A percentile compares a stretch with the other conserved stretches of the same genome.
Conservation (phyloP, 2,797 vertebrate species). For the Petrocephalus sullivani region DNA sequence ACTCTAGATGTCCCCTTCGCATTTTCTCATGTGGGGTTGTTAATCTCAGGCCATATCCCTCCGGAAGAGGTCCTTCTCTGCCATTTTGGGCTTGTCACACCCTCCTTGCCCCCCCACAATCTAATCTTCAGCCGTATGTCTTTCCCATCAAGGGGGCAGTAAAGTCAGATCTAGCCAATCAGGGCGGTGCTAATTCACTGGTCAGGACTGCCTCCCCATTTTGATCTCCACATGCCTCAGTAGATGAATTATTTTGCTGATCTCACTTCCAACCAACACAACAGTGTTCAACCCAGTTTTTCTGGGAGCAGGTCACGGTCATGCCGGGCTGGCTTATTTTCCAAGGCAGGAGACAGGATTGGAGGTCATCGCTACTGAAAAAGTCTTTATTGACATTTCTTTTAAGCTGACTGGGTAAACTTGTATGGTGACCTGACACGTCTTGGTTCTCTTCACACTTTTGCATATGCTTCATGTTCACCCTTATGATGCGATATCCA, state of each 20-base stretch:
- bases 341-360: neutral
- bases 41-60: neutral
- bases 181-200: neutral
- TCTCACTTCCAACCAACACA: neutral
- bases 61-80: slow-evolving; percentile 18
- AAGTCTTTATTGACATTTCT: neutral
- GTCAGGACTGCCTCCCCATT: neutral
- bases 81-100: neutral
- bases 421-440: neutral
- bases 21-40: neutral
- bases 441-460: neutral
- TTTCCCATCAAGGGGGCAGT: neutral
- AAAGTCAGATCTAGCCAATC: neutral
- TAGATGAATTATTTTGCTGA: neutral
- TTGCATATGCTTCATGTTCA: neutral
- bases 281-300: neutral
- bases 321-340: neutral
- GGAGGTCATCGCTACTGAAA: neutral
- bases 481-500: neutral
- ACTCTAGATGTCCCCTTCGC: neutral
- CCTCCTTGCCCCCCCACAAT: no score
- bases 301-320: neutral
- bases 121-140: neutral
- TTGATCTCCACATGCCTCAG: neutral
- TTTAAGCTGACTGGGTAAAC: neutral